Conservation (phyloP, 2,888 invertebrate genomes). For the Aporophyla lueneburgensis region DNA sequence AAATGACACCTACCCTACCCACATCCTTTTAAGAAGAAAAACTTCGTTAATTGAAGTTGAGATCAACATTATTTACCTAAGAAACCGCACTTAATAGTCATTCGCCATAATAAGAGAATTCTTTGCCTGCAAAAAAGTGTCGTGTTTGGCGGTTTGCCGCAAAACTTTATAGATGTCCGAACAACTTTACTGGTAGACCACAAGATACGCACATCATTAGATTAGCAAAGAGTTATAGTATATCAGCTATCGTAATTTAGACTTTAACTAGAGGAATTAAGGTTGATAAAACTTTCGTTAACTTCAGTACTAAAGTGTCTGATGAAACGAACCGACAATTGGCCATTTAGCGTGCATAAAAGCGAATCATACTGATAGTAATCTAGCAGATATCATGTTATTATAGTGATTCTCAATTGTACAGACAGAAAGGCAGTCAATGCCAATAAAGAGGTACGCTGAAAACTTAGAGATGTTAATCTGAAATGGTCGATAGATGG, state of each 20-base stretch:
- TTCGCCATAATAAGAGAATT: conserved; percentile 56
- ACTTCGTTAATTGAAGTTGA: conserved; percentile 42
- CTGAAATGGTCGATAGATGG: conserved; percentile 29
- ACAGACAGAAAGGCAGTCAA: conserved; percentile 75
- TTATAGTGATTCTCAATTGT: conserved; percentile 78
- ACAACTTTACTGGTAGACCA: conserved; percentile 72
- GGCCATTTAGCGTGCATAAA: conserved; percentile 87
- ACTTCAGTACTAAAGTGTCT: conserved; percentile 75
- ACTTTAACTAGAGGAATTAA: conserved; percentile 69
- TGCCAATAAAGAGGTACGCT: background rate
- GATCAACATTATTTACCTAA: conserved; percentile 44
- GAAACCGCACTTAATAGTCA: conserved; percentile 56
- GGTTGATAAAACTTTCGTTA: conserved; percentile 61
- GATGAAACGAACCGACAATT: conserved; percentile 84
- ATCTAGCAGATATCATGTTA: conserved; percentile 86
- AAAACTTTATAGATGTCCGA: conserved; percentile 69
- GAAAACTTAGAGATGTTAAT: background rate
- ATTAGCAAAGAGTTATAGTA: conserved; percentile 52
- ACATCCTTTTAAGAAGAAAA: conserved; percentile 48
- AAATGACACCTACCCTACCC: conserved; percentile 43
- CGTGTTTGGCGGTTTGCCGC: conserved; percentile 71
- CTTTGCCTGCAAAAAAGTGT: conserved; percentile 63
- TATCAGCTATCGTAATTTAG: conserved; percentile 56
- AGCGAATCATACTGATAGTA: conserved; percentile 83
- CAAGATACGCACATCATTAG: conserved; percentile 68